phyloP scores from a whole-genome alignment of 2,888 invertebrate genomes.

The Lepidonotus clava region DNA sequence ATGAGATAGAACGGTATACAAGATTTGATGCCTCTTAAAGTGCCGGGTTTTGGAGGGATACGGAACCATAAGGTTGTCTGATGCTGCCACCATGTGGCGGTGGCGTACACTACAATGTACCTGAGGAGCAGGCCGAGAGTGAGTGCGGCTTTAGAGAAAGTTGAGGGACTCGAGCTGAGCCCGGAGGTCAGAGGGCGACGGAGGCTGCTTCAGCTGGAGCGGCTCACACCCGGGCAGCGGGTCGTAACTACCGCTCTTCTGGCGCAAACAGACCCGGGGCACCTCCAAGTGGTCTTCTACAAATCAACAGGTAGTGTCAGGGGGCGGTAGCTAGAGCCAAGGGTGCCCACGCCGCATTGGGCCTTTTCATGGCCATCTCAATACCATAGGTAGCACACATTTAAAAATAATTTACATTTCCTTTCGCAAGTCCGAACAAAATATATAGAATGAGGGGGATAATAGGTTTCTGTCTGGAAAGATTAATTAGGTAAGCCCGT shows the following conservation, averaged over 20 bases:
- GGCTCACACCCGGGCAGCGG: neutral
- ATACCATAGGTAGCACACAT: no score
- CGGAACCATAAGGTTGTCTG: neutral
- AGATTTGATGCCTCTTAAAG: neutral
- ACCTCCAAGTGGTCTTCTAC: conserved; percentile 33
- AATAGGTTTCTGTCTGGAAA: no score
- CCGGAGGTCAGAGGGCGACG: neutral
- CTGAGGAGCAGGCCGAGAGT: conserved; percentile 6
- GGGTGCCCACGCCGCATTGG: no score
- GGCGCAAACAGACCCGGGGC: neutral
- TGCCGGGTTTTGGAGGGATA: neutral
- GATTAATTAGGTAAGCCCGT: no score
- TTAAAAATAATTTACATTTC: no score
- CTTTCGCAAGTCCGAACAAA: no score
- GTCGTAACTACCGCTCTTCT: conserved; percentile 37
- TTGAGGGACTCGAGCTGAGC: neutral
- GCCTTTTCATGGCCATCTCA: no score
- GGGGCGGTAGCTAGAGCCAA: no score
- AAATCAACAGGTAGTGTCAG: neutral
- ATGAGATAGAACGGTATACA: neutral
- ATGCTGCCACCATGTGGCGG: neutral
- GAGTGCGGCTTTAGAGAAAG: conserved; percentile 32
- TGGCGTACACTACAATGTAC: neutral
- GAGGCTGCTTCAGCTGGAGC: neutral
- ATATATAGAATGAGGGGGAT: no score